Evolutionary conservation across 2,797 vertebrate species (phyloP), one percentile per base, ranked within the genome.

Genomic region (Varecia variegata): DNA sequence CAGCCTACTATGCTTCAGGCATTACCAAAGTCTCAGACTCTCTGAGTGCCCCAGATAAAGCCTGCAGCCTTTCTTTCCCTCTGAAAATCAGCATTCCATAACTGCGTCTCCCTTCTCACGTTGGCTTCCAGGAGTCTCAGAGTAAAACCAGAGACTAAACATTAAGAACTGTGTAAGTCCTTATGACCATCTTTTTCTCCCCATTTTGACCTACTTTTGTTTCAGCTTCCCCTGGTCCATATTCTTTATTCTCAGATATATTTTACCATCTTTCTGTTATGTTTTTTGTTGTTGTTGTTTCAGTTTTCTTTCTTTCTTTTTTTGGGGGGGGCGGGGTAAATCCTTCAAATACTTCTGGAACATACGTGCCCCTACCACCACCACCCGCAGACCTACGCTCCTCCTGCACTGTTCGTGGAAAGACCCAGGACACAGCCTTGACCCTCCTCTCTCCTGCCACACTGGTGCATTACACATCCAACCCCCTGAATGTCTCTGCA

Each of bases 361-460:
- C 2, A 0, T 32, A 32, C 1, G 5, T 11, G 23, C 7, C 15
- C 60, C 58, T 43, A n/a, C 18, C 50, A 58, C 2, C 27, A 4
- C 35, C 80, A 3, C 17, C 40, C 25, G 7, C 52, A 23, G 27
- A 25, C 32, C 77, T 58, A 17, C n/a, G 54, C n/a, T n/a, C 25
- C n/a, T 71, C 68, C 40, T 10, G 1, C 15, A 15, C 14, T 32
- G 21, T 85, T 17, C 7, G 0, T 11, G 38, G 58, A 11, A 76
- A 65, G 30, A 15, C 38, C 43, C 21, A 14, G 38, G 38, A 67
- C 47, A 17, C 21, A 30, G 30, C 56, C 35, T 25, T 21, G 14
- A 30, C 43, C 70, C 56, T 43, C 25, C 35, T 73, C 35, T 52
- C 35, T 84, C 56, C 45, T 74, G 80, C 68, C 54, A 11, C 54